phyloP scores from a whole-genome alignment of 35 echinoderm and acorn worm genomes.

The Eucidaris tribuloides region DNA sequence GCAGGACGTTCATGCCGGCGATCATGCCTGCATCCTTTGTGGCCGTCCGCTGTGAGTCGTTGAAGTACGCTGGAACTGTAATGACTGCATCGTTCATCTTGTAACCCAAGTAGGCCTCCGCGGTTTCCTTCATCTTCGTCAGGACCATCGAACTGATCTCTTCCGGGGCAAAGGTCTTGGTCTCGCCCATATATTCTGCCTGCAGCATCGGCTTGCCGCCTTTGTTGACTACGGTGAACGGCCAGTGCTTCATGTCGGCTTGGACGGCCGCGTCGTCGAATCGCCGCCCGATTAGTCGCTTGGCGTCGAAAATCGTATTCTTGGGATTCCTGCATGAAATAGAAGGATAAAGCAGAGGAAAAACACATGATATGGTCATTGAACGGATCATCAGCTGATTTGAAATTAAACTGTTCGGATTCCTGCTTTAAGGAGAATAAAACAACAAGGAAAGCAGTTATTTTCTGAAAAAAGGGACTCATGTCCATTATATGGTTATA shows the following conservation, averaged over 20 bases:
- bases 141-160: conserved; percentile 88
- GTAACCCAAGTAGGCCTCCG: conserved; percentile 50
- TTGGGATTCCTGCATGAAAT: conserved; percentile 59
- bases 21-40: conserved; percentile 86
- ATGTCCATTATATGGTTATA: no score
- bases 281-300: conserved; percentile 70
- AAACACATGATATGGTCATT: no score
- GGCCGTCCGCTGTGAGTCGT: conserved; percentile 70
- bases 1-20: conserved; percentile 76
- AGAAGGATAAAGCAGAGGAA: no score
- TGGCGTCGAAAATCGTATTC: conserved; percentile 93
- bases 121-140: conserved; percentile 76
- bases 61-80: conserved; percentile 80
- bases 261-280: conserved; percentile 76
- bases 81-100: conserved; percentile 75
- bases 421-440: no score
- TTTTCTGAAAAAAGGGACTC: no score
- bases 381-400: no score
- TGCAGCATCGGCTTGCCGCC: conserved; percentile 70
- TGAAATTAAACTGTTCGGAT: no score
- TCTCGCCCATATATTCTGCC: conserved; percentile 78
- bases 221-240: conserved; percentile 60
- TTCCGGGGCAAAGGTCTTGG: conserved; percentile 81
- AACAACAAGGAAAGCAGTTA: no score
- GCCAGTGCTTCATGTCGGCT: conserved; percentile 90